Base-by-base conservation (phyloP, 2,888 invertebrate species). In the Chaetoderma sp. region DNA sequence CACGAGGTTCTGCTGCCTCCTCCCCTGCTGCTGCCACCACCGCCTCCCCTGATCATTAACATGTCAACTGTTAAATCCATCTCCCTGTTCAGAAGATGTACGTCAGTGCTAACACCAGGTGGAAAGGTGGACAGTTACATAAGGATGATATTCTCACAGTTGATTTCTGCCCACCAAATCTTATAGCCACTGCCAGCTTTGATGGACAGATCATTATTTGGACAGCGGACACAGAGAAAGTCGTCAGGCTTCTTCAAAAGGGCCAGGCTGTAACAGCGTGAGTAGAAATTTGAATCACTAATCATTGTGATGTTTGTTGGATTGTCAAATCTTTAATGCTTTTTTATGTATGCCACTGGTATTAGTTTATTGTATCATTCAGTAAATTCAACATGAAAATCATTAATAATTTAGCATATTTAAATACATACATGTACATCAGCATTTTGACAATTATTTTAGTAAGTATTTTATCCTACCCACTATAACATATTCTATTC, bases 121-220 rank as follows among this genome's bases (percentile, higher is more conserved):
- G 84, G 86, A 84, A 83, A 59, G 83, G 83, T 13, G 85, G 83
- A 16, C 83, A 84, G 59, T 61, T 83, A 10, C 86, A 86, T 68
- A 65, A 79, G 39, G 86, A 86, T 62, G 86, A 86, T 69, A 86
- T 86, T 23, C 67, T 85, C 28, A 70, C 81, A 10, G 72, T 80
- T 13, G 83, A 83, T 65, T 77, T 76, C 69, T 81, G 78, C 58
- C 75, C 79, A 0, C 92, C 93, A 0, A 90, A 91, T 79, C 89
- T 92, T 21, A 85, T 95, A 30, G 93, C 91, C 44, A 94, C 86
- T 4, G 85, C 77, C 4, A 79, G 83, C 55, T 85, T 80, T 73
- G 86, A 86, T 69, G 85, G 85, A 0, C 83, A 80, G 58, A 82
- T 86, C 21, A 78, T 78, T 47, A 78, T 86, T 4, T 86, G 86